Base-by-base conservation (phyloP, 2,797 vertebrate species). In the Podargus strigoides region DNA sequence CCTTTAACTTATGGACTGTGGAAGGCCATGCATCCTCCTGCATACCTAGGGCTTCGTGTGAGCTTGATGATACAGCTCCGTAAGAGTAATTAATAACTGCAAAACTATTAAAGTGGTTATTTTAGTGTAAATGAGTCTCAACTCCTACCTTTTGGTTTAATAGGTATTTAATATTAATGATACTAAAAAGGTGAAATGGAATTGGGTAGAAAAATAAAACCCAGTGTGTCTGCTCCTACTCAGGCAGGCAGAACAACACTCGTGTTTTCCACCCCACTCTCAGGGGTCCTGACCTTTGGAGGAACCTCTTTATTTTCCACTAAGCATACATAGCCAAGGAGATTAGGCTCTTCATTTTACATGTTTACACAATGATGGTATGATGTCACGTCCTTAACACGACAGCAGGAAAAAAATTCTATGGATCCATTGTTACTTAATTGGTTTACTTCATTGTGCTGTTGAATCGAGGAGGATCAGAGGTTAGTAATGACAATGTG, bases 161-260 rank as follows among this genome's bases (percentile, higher is more conserved):
- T 56, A 67, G 27, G 7, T 74, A 27, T 85, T 94, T 92, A 88
- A 88, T 93, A 84, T 72, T 84, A 58, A 85, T 70, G 42, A 34
- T 69, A 30, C 7, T 47, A 30, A 86, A 81, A 87, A 44, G 37
- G 32, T 55, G 50, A 32, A 90, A 24, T 75, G 32, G 52, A 87
- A 46, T 18, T 47, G 15, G 10, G 15, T 42, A 23, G 34, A 67
- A 76, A 73, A 91, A 59, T 14, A 69, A 63, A 85, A 39, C 12
- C 7, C 8, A 2, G 5, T 59, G 21, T 63, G 16, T 72, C 55
- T 90, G 42, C 42, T 85, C 22, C 36, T 75, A 2, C 32, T 73
- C 3, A 30, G 53, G 34, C 55, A 68, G 56, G 30, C 37, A 68
- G 37, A 80, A 27, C 27, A 60, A 20, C 0, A 0, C 8, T 82